phyloP scores from a whole-genome alignment of 2,113 vertebrate genomes.

The Aphelocoma coerulescens region DNA sequence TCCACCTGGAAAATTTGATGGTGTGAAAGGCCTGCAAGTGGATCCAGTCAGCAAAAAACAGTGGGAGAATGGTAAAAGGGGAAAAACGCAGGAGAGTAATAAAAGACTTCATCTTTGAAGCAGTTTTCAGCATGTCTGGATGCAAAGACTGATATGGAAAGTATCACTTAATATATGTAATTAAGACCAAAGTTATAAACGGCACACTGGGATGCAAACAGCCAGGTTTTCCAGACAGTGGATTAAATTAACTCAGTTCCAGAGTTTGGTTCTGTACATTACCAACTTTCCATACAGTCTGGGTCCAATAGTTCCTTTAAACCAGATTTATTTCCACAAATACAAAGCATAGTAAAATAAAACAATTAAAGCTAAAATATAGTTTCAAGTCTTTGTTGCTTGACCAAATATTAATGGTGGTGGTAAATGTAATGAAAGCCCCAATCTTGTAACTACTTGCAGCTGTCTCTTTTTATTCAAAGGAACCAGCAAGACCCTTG shows the following conservation, averaged over 20 bases:
- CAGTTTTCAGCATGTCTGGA: not conserved
- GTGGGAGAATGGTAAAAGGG: not conserved
- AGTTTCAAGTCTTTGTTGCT: not conserved
- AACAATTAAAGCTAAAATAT: not conserved
- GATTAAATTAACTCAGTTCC: not conserved
- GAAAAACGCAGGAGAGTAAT: not conserved
- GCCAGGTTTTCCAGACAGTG: not conserved
- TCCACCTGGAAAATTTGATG: constrained; percentile 39
- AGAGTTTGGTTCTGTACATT: not conserved
- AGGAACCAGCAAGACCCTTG: not conserved
- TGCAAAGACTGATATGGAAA: not conserved
- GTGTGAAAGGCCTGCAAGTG: not conserved
- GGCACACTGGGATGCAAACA: not conserved
- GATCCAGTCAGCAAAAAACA: not conserved
- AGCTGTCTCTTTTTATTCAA: not conserved
- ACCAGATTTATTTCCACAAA: not conserved
- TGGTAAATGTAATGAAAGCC: not conserved
- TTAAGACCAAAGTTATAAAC: not conserved
- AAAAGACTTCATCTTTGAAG: not conserved
- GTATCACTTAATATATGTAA: not conserved
- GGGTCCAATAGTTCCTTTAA: not conserved
- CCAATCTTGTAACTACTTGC: not conserved
- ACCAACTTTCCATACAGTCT: not conserved
- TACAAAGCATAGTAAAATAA: not conserved
- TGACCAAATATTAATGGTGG: not conserved